Percentiles rank a stretch among this genome's conserved stretches.
Evolutionary conservation across 1,140 invertebrate species (phyloP).

Genomic region (Pentalonia nigronervosa): DNA sequence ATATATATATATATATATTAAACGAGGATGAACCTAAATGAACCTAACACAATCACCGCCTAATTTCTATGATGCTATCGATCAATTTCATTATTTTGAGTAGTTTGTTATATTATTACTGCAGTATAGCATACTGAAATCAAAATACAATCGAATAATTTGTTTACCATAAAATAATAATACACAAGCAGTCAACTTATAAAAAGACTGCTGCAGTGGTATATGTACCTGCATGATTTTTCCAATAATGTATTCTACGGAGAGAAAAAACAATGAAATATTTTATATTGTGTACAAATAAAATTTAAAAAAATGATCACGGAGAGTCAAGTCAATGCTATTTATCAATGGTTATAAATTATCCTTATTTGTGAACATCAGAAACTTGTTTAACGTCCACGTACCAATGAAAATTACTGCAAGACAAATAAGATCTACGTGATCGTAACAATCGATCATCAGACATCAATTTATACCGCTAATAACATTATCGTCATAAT

Average conservation of each 20-base stretch:
- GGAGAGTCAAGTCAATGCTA: not conserved
- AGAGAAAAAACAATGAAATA: not conserved
- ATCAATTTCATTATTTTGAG: not conserved
- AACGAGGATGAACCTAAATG: too few species aligned
- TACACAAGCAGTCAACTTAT: not conserved
- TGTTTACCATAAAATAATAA: not conserved
- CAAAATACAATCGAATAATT: not conserved
- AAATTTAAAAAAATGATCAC: constrained; percentile 29
- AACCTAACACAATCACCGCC: too few species aligned
- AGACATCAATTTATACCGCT: not conserved
- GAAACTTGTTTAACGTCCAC: constrained; percentile 35
- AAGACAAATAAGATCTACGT: constrained; percentile 52
- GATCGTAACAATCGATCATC: constrained; percentile 20
- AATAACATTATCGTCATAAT: constrained; percentile 1
- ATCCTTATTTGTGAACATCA: constrained; percentile 43
- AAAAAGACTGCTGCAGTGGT: not conserved
- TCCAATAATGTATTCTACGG: not conserved
- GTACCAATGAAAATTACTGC: constrained; percentile 15
- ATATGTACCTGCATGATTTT: not conserved
- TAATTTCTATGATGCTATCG: not conserved
- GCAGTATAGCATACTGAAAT: not conserved
- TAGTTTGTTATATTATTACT: not conserved
- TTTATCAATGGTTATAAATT: constrained; percentile 15
- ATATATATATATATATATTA: too few species aligned
- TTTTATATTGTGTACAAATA: not conserved